These are phyloP conservation scores for Rafetus swinhoei DNA, from an alignment of 2,113 vertebrate species.

Conservation along the genomic window DNA sequence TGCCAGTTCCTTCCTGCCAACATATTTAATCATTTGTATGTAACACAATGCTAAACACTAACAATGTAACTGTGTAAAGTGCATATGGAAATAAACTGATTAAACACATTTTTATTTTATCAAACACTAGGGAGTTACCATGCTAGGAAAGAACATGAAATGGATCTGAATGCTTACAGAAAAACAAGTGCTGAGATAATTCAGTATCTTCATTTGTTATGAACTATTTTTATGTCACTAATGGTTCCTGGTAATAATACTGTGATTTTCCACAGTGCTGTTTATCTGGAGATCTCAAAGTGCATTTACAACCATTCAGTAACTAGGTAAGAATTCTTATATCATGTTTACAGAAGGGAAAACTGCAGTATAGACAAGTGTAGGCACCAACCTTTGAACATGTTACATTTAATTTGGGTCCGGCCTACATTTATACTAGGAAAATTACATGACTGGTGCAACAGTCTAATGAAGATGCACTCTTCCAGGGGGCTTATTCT, in stretches of 20 bases:
- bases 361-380: not conserved
- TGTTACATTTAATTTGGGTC: not conserved
- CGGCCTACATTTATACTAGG: not conserved
- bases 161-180: not conserved
- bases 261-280: not conserved
- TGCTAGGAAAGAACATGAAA: constrained; percentile 26
- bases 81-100: constrained; percentile 16
- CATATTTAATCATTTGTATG: constrained; percentile 11
- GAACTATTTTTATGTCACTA: not conserved
- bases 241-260: not conserved
- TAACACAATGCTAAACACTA: constrained; percentile 17
- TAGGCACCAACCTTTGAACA: not conserved
- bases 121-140: constrained; percentile 5
- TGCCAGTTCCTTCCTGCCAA: not conserved
- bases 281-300: not conserved
- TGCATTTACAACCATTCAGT: not conserved
- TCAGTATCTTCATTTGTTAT: not conserved
- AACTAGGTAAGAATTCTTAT: rapidly evolving
- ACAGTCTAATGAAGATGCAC: not conserved
- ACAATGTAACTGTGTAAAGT: constrained; percentile 13
- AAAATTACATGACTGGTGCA: not conserved
- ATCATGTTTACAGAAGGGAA: not conserved
- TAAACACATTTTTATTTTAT: constrained; percentile 38
- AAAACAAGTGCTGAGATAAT: constrained; percentile 2
- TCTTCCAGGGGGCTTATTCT: too few species aligned